Evolutionary conservation across 2,888 invertebrate species (phyloP).

Genomic region (Nomada ferruginata): DNA sequence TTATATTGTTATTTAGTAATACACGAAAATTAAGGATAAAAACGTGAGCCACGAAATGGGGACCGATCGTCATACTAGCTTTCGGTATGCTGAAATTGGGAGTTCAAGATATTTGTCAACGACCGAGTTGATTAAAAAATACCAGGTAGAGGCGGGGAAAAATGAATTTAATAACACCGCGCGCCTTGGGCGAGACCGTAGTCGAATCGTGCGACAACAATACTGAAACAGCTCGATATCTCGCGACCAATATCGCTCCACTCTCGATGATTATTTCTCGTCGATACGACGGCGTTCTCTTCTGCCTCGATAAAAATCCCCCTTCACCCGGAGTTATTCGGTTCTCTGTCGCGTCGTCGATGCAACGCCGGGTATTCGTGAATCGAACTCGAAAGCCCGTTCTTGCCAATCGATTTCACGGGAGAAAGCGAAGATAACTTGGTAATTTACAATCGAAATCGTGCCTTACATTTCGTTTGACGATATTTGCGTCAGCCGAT

Average conservation of each 20-base stretch:
- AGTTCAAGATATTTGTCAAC: no score
- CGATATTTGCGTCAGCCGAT: no score
- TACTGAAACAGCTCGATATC: conserved; percentile 38
- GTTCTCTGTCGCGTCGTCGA: not conserved
- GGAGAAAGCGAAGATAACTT: not conserved
- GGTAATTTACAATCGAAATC: not conserved
- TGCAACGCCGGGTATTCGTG: not conserved
- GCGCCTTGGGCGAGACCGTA: conserved; percentile 6
- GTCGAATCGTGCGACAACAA: conserved; percentile 46
- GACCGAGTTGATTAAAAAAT: no score
- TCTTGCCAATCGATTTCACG: not conserved
- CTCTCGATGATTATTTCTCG: conserved; percentile 49
- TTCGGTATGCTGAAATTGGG: no score
- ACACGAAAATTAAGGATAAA: no score
- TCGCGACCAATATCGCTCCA: conserved; percentile 34
- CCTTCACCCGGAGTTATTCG: not conserved
- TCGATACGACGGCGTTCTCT: conserved; percentile 7
- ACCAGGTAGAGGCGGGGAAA: not conserved
- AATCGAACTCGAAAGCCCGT: not conserved
- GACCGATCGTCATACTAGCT: no score
- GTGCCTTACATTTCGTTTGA: no score
- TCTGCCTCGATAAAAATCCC: conserved; percentile 18
- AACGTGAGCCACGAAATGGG: no score
- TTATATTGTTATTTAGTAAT: no score
- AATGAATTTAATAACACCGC: conserved; percentile 44